phyloP scores from a whole-genome alignment of 2,113 vertebrate genomes.

The Marcusenius ussheri region DNA sequence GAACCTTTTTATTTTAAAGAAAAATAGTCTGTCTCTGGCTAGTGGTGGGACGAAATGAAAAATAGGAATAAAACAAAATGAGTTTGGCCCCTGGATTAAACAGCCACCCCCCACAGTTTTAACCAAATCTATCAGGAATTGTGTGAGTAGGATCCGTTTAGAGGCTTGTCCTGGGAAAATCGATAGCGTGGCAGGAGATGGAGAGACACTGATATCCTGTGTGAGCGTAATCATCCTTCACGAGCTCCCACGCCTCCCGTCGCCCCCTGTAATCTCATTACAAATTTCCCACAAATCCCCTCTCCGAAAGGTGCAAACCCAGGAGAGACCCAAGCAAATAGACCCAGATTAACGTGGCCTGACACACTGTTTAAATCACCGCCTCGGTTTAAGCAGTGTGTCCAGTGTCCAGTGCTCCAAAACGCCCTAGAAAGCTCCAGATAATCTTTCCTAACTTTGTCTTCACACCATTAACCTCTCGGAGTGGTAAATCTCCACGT shows the following conservation, averaged over 20 bases:
- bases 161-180: slow-evolving; percentile 14
- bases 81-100: neutral
- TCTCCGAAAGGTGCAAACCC: slow-evolving; percentile 29
- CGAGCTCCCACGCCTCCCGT: slow-evolving; percentile 29
- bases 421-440: neutral
- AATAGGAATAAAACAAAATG: neutral
- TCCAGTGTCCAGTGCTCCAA: slow-evolving; percentile 18
- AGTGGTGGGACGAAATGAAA: neutral
- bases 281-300: slow-evolving; percentile 34
- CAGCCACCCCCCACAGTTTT: neutral
- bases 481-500: neutral
- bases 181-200: slow-evolving; percentile 24
- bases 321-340: slow-evolving; percentile 32
- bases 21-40: neutral
- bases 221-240: slow-evolving; percentile 15
- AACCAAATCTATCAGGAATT: neutral
- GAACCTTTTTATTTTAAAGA: neutral
- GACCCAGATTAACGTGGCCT: slow-evolving; percentile 41
- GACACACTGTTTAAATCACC: slow-evolving; percentile 24
- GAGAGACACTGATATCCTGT: slow-evolving; percentile 18
- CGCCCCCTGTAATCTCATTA: slow-evolving; percentile 42
- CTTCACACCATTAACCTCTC: neutral
- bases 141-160: neutral
- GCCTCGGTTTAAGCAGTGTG: slow-evolving; percentile 7
- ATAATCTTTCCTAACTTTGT: neutral